Evolutionary conservation across 2,888 invertebrate species (phyloP), one percentile per base, ranked within the genome.

Genomic region (Saturnia japonica): DNA sequence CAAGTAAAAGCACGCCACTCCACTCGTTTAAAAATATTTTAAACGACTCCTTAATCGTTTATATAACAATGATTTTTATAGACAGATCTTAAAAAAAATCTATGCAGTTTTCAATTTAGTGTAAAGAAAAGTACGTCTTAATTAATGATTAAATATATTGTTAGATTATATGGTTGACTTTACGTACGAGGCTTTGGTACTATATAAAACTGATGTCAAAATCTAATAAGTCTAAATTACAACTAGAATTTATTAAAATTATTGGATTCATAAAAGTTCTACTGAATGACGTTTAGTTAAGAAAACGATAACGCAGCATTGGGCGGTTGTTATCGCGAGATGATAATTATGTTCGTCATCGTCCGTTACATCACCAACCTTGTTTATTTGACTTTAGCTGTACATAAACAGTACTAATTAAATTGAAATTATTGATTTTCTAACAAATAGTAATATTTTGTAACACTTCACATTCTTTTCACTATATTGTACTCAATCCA

Each of bases 321-420:
- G 87, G 85, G 85, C 86, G 16, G 79, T 74, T 77, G 82, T 88
- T 91, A 91, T 91, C 91, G 75, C 69, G 71, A 74, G n/a, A n/a
- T n/a, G n/a, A n/a, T n/a, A n/a, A n/a, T n/a, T 75, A 77, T 80
- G 83, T 83, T 86, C 90, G 89, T 88, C 88, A 88, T 80, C 78
- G 72, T 70, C 69, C 75, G 82, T 92, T 93, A 92, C 90, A 92
- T 91, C 91, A 93, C 84, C 82, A 88, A 89, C 92, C 91, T 93
- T 92, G 93, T 90, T 91, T 87, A 82, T 86, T 90, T 89, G 90
- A 91, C 90, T 86, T 84, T 83, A 77, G 75, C 75, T 70, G 74
- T 76, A 80, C 79, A 84, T 82, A 83, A 74, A 16, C n/a, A n/a
- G n/a, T n/a, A n/a, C 34, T 43, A 42, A 66, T 69, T 45, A 57